Evolutionary conservation across 1,140 invertebrate species (phyloP).

Genomic region (Mactra quadrangularis): DNA sequence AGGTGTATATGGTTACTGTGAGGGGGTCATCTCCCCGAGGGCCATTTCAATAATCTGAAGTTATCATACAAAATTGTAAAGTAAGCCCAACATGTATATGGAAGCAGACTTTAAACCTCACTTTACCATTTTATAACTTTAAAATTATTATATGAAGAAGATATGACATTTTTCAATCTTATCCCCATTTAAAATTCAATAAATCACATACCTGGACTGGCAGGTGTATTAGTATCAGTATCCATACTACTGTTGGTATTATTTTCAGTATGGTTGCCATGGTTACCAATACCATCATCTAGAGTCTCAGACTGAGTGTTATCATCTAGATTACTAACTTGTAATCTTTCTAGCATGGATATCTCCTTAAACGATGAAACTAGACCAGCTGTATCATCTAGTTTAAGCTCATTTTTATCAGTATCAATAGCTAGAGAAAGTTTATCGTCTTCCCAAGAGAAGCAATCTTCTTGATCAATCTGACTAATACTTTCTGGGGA

Average conservation of each 20-base stretch:
- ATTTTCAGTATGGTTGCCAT: too few relatives aligned
- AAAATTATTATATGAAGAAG: too few relatives aligned
- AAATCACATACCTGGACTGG: conserved; percentile 11
- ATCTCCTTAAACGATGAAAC: conserved; percentile 53
- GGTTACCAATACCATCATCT: background rate
- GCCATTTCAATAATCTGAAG: too few relatives aligned
- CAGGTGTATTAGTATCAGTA: background rate
- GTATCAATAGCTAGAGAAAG: conserved; percentile 76
- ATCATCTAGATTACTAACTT: background rate
- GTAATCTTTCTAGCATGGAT: conserved; percentile 17
- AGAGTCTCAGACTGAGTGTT: background rate
- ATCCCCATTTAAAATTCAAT: too few relatives aligned
- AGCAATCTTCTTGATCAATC: conserved; percentile 81
- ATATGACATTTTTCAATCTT: too few relatives aligned
- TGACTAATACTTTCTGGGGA: conserved; percentile 80
- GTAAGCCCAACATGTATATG: too few relatives aligned
- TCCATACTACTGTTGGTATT: background rate
- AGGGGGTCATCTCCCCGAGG: too few relatives aligned
- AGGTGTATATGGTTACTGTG: too few relatives aligned
- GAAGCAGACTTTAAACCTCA: too few relatives aligned
- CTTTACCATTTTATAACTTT: too few relatives aligned
- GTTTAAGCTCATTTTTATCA: conserved; percentile 56
- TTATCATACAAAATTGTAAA: too few relatives aligned
- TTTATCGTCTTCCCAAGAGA: conserved; percentile 81
- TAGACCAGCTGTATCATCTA: conserved; percentile 46